A percentile compares a stretch with the other conserved stretches of the same genome.
Evolutionary conservation across 1,140 invertebrate genomes (phyloP).

Genomic region (Apolygus lucorum): DNA sequence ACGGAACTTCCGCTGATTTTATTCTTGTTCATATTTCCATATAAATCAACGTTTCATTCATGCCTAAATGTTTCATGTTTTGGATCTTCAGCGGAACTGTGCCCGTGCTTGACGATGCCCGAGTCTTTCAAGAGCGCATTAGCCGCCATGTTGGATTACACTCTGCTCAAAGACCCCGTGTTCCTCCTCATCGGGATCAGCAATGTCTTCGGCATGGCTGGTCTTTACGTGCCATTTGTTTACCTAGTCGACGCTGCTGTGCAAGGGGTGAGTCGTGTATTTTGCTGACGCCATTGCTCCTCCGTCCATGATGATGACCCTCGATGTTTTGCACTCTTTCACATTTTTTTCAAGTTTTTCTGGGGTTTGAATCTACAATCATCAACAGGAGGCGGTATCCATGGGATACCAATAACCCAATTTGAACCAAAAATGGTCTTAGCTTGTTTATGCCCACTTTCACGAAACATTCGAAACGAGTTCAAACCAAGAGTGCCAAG

Average conservation of each 20-base stretch:
- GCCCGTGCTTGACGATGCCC: conserved; percentile 67
- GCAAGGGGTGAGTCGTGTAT: conserved; percentile 48
- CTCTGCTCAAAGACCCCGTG: conserved; percentile 78
- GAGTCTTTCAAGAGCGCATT: conserved; percentile 72
- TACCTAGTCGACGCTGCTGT: conserved; percentile 79
- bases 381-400: too few relatives aligned
- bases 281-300: too few relatives aligned
- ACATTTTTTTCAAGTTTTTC: too few relatives aligned
- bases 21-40: not conserved
- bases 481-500: too few relatives aligned
- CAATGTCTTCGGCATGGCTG: conserved; percentile 89
- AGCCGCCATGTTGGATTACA: conserved; percentile 88
- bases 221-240: conserved; percentile 91
- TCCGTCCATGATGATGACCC: too few relatives aligned
- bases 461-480: too few relatives aligned
- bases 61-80: conserved; percentile 7
- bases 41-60: not conserved
- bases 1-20: too few relatives aligned
- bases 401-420: too few relatives aligned
- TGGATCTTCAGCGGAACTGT: conserved; percentile 48
- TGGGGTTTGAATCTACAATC: too few relatives aligned
- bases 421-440: too few relatives aligned
- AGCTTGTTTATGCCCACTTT: too few relatives aligned
- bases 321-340: too few relatives aligned
- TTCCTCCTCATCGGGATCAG: conserved; percentile 89